Percentiles rank a stretch among this genome's conserved stretches.
Evolutionary conservation across 2,888 invertebrate species (phyloP).

Genomic region (Pyrrhia umbra): DNA sequence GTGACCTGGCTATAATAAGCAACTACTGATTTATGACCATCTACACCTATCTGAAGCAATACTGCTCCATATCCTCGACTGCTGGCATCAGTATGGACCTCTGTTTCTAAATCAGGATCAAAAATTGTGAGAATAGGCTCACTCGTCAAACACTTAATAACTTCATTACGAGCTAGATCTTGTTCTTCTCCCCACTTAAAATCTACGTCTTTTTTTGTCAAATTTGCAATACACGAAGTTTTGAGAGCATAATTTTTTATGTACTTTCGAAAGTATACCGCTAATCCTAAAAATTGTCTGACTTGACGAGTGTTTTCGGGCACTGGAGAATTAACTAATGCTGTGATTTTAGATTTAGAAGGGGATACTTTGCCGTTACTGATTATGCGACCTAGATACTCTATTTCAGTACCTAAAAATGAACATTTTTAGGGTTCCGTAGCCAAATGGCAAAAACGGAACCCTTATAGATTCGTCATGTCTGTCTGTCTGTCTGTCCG

Average conservation of each 20-base stretch:
- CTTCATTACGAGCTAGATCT: neutral
- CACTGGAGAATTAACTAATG: too few species aligned
- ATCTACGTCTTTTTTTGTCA: neutral
- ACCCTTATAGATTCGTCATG: too few species aligned
- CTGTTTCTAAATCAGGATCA: neutral
- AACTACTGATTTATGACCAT: neutral
- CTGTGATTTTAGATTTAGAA: too few species aligned
- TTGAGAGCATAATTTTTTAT: neutral
- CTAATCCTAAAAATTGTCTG: too few species aligned
- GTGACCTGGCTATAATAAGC: neutral
- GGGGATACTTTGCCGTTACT: too few species aligned
- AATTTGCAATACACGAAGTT: neutral
- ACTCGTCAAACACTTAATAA: neutral
- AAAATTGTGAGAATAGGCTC: neutral
- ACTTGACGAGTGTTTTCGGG: too few species aligned
- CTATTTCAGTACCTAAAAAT: too few species aligned
- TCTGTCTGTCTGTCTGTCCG: too few species aligned
- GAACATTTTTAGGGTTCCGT: too few species aligned
- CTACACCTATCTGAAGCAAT: neutral
- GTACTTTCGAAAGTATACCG: neutral
- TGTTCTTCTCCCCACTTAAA: neutral
- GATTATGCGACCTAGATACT: too few species aligned
- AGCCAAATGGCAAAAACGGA: too few species aligned
- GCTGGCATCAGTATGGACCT: neutral
- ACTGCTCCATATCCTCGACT: neutral